Conservation (phyloP, 2,888 invertebrate species). For the Pollenia griseotomentosa region DNA sequence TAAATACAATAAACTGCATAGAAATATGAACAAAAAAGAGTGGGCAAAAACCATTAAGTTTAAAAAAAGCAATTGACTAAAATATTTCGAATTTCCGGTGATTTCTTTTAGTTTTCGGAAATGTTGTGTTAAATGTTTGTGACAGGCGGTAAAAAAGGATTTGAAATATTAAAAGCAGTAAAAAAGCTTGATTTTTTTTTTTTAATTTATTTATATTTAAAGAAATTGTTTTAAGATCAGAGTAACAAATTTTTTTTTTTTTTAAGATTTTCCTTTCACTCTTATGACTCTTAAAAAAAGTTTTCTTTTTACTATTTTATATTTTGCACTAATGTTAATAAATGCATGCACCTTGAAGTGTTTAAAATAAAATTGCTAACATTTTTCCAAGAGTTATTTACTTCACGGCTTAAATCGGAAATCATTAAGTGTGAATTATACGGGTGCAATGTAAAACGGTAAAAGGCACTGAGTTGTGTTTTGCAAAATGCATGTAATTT, state of each 20-base stretch:
- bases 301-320: background rate
- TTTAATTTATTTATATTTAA: too few relatives aligned
- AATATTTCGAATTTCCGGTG: slow-evolving; percentile 49
- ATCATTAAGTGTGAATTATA: slow-evolving; percentile 74
- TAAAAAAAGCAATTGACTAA: slow-evolving; percentile 19
- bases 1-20: background rate
- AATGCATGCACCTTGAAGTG: slow-evolving; percentile 32
- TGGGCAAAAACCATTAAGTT: background rate
- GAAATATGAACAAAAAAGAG: background rate
- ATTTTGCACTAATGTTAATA: slow-evolving; percentile 33
- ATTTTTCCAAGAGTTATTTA: slow-evolving; percentile 23
- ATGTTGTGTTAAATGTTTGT: slow-evolving; percentile 34
- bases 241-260: too few relatives aligned
- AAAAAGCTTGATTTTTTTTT: background rate
- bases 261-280: background rate
- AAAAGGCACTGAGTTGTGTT: background rate
- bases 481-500: slow-evolving; percentile 29
- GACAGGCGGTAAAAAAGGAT: slow-evolving; percentile 21
- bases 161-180: background rate
- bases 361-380: slow-evolving; percentile 1
- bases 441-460: background rate
- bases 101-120: slow-evolving; percentile 42
- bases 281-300: background rate
- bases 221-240: too few relatives aligned
- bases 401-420: slow-evolving; percentile 64